Evolutionary conservation across 2,113 vertebrate genomes (phyloP).

Genomic region (Grallaria varia): DNA sequence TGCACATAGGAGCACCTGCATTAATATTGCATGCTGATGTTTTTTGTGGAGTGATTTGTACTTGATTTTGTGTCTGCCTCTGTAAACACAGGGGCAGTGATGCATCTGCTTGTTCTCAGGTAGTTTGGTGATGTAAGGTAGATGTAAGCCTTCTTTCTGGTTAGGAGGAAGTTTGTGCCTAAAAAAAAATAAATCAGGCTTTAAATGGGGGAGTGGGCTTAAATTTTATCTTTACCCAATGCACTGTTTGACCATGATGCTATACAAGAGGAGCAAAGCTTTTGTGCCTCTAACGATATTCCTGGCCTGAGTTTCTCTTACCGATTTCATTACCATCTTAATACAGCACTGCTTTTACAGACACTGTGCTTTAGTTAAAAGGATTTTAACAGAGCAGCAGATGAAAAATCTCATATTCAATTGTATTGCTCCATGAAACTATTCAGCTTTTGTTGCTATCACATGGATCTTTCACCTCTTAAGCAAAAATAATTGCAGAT

Average conservation of each 20-base stretch:
- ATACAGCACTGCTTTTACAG: not conserved
- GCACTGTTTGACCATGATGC: not conserved
- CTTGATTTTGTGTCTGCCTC: not conserved
- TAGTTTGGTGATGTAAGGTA: not conserved
- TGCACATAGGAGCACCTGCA: not conserved
- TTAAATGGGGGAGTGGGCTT: not conserved
- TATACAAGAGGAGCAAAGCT: not conserved
- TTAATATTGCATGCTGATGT: not conserved
- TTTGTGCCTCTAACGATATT: not conserved
- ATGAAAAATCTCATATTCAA: not conserved
- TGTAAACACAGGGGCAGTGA: not conserved
- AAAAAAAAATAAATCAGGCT: not conserved
- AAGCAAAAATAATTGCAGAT: conserved; percentile 21
- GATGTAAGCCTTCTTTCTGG: not conserved
- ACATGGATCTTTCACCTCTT: not conserved
- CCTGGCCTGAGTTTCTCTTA: not conserved
- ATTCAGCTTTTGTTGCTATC: not conserved
- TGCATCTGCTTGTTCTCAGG: not conserved
- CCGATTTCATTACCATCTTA: not conserved
- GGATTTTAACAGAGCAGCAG: not conserved
- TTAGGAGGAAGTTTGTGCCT: not conserved
- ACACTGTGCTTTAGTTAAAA: not conserved
- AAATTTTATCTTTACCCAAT: not conserved
- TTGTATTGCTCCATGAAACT: not conserved
- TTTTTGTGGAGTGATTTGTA: not conserved